Base-by-base conservation (phyloP, 2,888 invertebrate genomes). In the Scaeva pyrastri region DNA sequence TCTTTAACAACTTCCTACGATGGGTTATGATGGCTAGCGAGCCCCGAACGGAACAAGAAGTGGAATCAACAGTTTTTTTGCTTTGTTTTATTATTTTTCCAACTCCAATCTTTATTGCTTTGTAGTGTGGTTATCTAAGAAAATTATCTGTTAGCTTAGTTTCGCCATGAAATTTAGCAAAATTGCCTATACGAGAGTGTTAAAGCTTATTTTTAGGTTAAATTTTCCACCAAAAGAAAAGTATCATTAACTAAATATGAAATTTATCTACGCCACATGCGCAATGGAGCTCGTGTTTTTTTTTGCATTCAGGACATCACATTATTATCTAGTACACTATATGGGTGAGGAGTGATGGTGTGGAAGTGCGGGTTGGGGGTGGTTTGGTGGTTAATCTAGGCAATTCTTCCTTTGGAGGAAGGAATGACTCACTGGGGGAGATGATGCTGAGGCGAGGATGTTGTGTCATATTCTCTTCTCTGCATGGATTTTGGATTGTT, bases 381-480 rank as follows among this genome's bases (percentile, higher is more conserved):
- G 21, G 70, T 62, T 14, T 39, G n/a, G n/a, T 12, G 50, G 50
- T 62, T 52, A n/a, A 43, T 19, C 45, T 39, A n/a, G 74, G 68
- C 26, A 77, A 50, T 31, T 52, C 19, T 31, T 52, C 19, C 43
- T 36, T 48, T 23, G 14, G 10, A 26, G 7, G 26, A 45, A 14
- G 55, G 19, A 5, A 77, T 86, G 86, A 86, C 77, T 86, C 86
- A 86, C 41, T 74, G 70, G 86, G 71, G 77, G 86, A n/a, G n/a
- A n/a, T n/a, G n/a, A 74, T 81, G 76, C 85, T 72, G 48, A 16
- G 14, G 45, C 58, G n/a, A 60, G 77, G 82, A 71, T 81, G 76
- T 80, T 72, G 48, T 26, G 14, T 68, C n/a, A 52, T 26, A 62
- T 31, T 12, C 14, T 45, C 16, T 48, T 16, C 5, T 2, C n/a